These are phyloP conservation scores for Phyllotis vaccarum DNA, from an alignment of 2,797 vertebrate genomes.

Conservation along the genomic window DNA sequence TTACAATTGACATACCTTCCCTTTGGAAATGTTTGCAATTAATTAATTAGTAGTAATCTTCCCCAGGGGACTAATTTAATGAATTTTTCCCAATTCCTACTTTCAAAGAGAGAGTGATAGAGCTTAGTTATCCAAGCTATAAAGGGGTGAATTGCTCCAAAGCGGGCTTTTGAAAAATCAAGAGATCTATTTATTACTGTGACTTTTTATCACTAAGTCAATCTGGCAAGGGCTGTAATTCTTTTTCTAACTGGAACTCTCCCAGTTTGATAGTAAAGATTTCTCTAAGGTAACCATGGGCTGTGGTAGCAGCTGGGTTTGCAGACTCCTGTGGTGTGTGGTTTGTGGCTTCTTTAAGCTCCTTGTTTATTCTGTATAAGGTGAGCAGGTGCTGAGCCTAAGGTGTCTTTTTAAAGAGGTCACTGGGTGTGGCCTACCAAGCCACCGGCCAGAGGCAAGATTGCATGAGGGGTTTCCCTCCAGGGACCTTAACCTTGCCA, in stretches of 20 bases:
- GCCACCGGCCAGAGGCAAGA: neutral
- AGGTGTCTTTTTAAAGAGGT: slow-evolving; percentile 8
- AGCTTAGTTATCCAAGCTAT: slow-evolving; percentile 56
- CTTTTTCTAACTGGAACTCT: slow-evolving; percentile 58
- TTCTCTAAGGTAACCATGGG: slow-evolving; percentile 10
- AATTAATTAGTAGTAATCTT: slow-evolving; percentile 89
- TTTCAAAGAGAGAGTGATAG: slow-evolving; percentile 46
- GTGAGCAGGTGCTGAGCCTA: neutral
- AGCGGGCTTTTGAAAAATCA: slow-evolving; percentile 65
- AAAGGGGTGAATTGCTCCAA: slow-evolving; percentile 29
- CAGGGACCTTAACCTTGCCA: neutral
- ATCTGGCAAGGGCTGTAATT: slow-evolving; percentile 56
- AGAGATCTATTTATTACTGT: slow-evolving; percentile 49
- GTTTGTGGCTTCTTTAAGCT: neutral
- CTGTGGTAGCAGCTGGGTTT: neutral
- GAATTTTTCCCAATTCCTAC: slow-evolving; percentile 79
- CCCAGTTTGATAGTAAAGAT: slow-evolving; percentile 40
- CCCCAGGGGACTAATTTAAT: slow-evolving; percentile 86
- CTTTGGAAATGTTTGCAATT: slow-evolving; percentile 88
- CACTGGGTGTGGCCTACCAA: neutral
- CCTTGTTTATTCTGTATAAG: neutral
- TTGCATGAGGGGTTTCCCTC: accelerated
- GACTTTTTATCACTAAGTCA: slow-evolving; percentile 76
- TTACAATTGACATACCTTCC: slow-evolving; percentile 87
- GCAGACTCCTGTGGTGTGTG: neutral